These are phyloP conservation scores for Malacoraja senta DNA, from an alignment of 2,797 vertebrate genomes.

Conservation along the genomic window DNA sequence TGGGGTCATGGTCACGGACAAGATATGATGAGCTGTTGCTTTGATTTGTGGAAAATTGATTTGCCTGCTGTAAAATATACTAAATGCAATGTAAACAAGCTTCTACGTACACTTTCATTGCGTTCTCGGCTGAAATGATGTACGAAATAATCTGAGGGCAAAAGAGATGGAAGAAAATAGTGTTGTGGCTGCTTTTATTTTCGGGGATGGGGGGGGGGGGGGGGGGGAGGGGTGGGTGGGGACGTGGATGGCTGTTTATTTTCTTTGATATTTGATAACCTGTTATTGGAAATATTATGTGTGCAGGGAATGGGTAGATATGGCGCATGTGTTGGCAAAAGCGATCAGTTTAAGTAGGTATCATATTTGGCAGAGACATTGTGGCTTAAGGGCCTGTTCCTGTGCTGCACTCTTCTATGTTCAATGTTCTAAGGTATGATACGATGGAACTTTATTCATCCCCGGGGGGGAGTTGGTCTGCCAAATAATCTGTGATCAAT, in stretches of 20 bases:
- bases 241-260: not conserved
- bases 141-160: not conserved
- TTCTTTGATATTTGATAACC: not conserved
- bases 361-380: too few species aligned
- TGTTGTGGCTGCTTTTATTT: not conserved
- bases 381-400: too few species aligned
- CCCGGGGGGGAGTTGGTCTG: too few species aligned
- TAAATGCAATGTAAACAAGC: not conserved
- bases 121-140: not conserved
- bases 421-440: too few species aligned
- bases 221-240: not conserved
- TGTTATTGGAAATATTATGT: not conserved
- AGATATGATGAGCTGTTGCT: not conserved
- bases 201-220: not conserved
- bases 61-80: not conserved
- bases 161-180: not conserved
- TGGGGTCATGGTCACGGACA: too few species aligned
- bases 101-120: not conserved
- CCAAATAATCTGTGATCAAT: not conserved
- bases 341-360: too few species aligned
- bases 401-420: too few species aligned
- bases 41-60: not conserved
- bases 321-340: too few species aligned
- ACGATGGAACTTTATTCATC: too few species aligned
- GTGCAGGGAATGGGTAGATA: not conserved